These are phyloP conservation scores for Eriosoma lanigerum DNA, from an alignment of 1,140 invertebrate genomes.

Conservation along the genomic window DNA sequence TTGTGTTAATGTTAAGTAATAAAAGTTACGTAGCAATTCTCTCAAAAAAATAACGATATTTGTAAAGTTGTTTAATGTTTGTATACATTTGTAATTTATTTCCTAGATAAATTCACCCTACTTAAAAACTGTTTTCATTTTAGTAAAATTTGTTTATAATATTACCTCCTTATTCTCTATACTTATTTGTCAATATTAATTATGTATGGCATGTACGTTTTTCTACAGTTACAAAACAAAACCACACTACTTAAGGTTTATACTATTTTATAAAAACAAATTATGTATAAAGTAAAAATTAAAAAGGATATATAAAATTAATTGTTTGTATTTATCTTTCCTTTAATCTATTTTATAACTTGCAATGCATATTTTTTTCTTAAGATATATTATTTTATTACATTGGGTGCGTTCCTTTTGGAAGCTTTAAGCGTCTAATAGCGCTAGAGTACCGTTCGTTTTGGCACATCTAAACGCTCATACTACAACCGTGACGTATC, in stretches of 20 bases:
- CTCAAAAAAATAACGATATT: not conserved
- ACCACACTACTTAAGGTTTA: slow-evolving; percentile 49
- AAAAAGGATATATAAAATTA: slow-evolving; percentile 12
- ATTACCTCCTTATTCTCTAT: slow-evolving; percentile 32
- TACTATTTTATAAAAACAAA: slow-evolving; percentile 49
- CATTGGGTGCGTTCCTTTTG: no score
- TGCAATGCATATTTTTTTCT: no score
- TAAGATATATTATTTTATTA: no score
- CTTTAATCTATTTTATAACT: no score
- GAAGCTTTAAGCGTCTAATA: no score
- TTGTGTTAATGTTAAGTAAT: not conserved
- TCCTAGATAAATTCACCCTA: slow-evolving; percentile 11
- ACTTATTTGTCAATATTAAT: slow-evolving; percentile 1
- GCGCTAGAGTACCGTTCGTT: no score
- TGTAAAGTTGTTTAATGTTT: slow-evolving; percentile 15
- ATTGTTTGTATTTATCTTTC: not conserved
- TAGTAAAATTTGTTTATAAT: not conserved
- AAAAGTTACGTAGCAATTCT: not conserved
- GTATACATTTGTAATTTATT: slow-evolving; percentile 26
- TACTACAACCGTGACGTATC: no score
- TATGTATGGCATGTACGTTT: slow-evolving; percentile 34
- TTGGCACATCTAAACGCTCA: no score
- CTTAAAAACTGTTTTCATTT: slow-evolving; percentile 20
- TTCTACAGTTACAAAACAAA: slow-evolving; percentile 23
- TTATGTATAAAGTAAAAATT: slow-evolving; percentile 43